Evolutionary conservation across 2,797 vertebrate genomes (phyloP), one percentile per base, ranked within the genome.

Genomic region (Falco peregrinus): DNA sequence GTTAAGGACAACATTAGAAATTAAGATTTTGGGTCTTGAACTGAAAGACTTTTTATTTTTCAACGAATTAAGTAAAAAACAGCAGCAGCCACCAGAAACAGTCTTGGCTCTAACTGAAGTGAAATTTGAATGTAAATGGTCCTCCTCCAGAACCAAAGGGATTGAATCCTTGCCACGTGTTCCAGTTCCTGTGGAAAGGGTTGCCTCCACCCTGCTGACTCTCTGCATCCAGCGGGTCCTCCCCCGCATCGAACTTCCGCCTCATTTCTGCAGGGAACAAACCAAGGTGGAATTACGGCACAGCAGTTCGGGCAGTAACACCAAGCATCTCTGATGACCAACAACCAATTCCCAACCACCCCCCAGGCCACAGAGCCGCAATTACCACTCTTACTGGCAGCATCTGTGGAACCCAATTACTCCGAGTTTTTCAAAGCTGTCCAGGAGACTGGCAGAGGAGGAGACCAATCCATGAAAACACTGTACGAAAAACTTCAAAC

Each of bases 81-180:
- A 97, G 77, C 86, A 95, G 92, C 77, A 83, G 93, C 95, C 92
- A 94, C 83, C 87, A 60, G 89, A 86, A 97, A 95, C 92, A 96
- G 97, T 96, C 95, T 95, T 94, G 95, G 93, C 97, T 97, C 97
- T 98, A 99, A 98, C 99, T 99, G 97, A 98, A 99, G 97, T 98
- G 98, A 86, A 99, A 99, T 97, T 99, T 99, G 96, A 99, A 99
- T 97, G 98, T 98, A 96, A 99, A 99, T 11, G 99, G 98, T 97
- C 99, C 99, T 95, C 98, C 98, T 93, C 98, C 98, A 2, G 99
- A 99, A 86, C 99, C 98, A 21, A 99, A 99, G 8, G 99, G 99
- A 84, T 99, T 99, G 95, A 99, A 99, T 33, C 99, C 99, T 95
- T 99, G 99, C 98, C 98, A 99, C 2, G 98, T 98, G 47, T 99